Conservation (phyloP, 2,113 vertebrate species). For the Varanus komodoensis region DNA sequence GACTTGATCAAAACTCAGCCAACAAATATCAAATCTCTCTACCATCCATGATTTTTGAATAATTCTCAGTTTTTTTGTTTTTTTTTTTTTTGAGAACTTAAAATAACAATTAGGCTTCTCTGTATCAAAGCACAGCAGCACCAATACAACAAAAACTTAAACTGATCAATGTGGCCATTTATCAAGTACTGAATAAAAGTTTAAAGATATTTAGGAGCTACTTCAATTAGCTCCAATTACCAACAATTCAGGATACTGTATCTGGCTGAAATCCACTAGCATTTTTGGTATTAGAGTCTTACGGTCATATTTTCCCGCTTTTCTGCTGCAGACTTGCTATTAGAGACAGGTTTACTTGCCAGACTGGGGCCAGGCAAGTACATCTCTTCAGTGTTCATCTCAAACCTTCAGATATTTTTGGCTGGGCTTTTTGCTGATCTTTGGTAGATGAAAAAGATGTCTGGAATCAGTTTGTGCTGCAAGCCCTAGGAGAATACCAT, state of each 20-base stretch:
- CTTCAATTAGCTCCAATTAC: neutral
- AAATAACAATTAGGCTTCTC: slow-evolving; percentile 2
- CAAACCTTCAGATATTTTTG: slow-evolving; percentile 39
- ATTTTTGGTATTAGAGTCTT: slow-evolving; percentile 6
- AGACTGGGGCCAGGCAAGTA: slow-evolving; percentile 45
- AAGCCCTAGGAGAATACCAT: neutral
- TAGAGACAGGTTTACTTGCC: neutral
- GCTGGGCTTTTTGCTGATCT: slow-evolving; percentile 67
- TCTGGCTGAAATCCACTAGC: neutral
- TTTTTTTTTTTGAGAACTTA: neutral
- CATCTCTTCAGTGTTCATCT: slow-evolving; percentile 38
- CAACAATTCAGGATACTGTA: slow-evolving; percentile 25
- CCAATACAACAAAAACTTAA: neutral
- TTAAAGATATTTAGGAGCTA: accelerated
- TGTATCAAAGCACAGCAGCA: neutral
- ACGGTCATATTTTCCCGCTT: neutral
- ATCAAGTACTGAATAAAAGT: neutral
- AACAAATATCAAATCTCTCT: slow-evolving; percentile 4
- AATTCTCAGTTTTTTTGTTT: neutral
- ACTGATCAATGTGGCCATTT: neutral
- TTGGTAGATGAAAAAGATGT: slow-evolving; percentile 50
- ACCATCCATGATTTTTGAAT: neutral
- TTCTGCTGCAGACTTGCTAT: neutral
- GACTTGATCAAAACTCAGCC: slow-evolving; percentile 56
- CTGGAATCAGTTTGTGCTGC: slow-evolving; percentile 53